A percentile compares a stretch with the other conserved stretches of the same genome.
Conservation (phyloP, 2,888 invertebrate genomes). For the Diogma glabrata region DNA sequence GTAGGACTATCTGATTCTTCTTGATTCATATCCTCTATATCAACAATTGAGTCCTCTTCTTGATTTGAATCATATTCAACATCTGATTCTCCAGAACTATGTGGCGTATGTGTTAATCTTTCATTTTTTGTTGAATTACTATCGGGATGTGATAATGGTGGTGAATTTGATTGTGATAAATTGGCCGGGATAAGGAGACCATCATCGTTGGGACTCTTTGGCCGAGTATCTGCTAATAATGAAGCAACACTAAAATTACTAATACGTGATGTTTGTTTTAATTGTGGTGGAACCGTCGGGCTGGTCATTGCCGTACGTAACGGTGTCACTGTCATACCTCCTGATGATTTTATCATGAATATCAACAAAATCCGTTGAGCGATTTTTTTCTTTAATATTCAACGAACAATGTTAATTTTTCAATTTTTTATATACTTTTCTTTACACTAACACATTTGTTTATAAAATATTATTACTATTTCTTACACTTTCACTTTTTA, state of each 20-base stretch:
- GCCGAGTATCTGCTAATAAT: constrained; percentile 70
- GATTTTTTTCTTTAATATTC: constrained; percentile 17
- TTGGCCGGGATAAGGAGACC: constrained; percentile 1
- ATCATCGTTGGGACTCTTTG: constrained; percentile 33
- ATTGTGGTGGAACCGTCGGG: constrained; percentile 41
- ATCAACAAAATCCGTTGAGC: constrained; percentile 10
- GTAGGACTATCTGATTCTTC: constrained; percentile 40
- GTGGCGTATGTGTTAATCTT: constrained; percentile 36
- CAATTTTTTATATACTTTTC: background rate
- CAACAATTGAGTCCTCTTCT: constrained; percentile 54
- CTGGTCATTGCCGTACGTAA: constrained; percentile 50
- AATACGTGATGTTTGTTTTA: constrained; percentile 50
- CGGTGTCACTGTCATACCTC: constrained; percentile 49
- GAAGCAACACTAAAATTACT: constrained; percentile 80
- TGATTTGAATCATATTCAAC: constrained; percentile 35
- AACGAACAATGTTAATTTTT: constrained; percentile 15
- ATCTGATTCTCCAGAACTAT: constrained; percentile 36
- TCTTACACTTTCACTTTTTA: too few relatives aligned
- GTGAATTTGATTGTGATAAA: constrained; percentile 12
- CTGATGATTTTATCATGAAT: constrained; percentile 37
- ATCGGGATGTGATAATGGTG: constrained; percentile 20
- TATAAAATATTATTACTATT: too few relatives aligned
- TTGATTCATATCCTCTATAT: constrained; percentile 63
- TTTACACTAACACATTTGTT: too few relatives aligned
- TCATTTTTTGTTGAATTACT: constrained; percentile 30